Conservation (phyloP, 2,797 vertebrate genomes). For the Rhynchonycteris naso region DNA sequence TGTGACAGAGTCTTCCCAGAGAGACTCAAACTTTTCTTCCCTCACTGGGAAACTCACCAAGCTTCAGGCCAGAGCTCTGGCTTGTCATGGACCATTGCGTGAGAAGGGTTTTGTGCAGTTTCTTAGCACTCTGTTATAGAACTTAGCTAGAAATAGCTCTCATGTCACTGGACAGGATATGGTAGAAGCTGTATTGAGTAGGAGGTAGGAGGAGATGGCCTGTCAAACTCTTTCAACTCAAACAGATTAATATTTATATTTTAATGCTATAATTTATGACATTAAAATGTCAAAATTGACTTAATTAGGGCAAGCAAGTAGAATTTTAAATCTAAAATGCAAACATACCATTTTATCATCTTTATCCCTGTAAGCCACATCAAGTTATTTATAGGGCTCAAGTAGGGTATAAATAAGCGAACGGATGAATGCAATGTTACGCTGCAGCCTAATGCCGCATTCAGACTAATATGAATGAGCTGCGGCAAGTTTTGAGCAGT, state of each 20-base stretch:
- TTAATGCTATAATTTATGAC: constrained; percentile 18
- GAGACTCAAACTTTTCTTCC: neutral
- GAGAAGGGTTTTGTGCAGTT: neutral
- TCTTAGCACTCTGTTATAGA: neutral
- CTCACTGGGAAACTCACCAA: neutral
- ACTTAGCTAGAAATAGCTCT: neutral
- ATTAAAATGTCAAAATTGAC: constrained; percentile 67
- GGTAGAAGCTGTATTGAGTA: neutral
- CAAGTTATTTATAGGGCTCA: constrained; percentile 7
- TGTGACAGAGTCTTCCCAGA: neutral
- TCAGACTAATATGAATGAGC: neutral
- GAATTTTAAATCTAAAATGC: constrained; percentile 39
- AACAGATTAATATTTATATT: constrained; percentile 57
- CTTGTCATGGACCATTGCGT: neutral
- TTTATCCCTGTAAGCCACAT: neutral
- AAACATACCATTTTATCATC: constrained; percentile 36
- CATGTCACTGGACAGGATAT: neutral
- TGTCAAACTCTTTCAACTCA: constrained; percentile 7
- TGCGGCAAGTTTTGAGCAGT: neutral
- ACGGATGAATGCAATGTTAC: neutral
- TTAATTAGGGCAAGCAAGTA: constrained; percentile 49
- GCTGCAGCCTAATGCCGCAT: neutral
- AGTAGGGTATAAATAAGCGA: neutral
- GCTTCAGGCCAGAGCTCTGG: neutral
- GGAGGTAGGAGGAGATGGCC: neutral